phyloP scores from a whole-genome alignment of 1,140 invertebrate genomes.

The Scaptomyza montana region DNA sequence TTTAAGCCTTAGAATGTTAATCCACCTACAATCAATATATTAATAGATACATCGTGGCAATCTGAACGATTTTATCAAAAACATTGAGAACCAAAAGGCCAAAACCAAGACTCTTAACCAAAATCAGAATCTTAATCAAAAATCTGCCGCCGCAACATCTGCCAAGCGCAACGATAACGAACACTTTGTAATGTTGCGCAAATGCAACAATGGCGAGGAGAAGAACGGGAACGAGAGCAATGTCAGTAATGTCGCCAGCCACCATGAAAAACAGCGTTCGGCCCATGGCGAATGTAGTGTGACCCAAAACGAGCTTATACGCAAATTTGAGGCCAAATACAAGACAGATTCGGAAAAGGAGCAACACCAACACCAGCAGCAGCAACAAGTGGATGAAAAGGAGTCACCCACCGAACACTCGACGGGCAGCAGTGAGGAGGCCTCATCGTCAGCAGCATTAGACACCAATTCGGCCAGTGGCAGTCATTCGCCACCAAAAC shows the following conservation, averaged over 20 bases:
- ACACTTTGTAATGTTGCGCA: slow-evolving; percentile 63
- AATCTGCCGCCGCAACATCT: slow-evolving; percentile 24
- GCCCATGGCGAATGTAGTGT: slow-evolving; percentile 32
- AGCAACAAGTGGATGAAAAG: slow-evolving; percentile 58
- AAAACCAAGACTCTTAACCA: slow-evolving; percentile 52
- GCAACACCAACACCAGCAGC: background rate
- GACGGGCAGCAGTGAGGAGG: slow-evolving; percentile 76
- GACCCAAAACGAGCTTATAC: slow-evolving; percentile 62
- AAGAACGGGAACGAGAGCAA: slow-evolving; percentile 68
- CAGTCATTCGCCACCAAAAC: slow-evolving; percentile 87
- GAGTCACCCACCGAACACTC: slow-evolving; percentile 76
- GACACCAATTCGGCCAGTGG: slow-evolving; percentile 66
- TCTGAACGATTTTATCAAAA: slow-evolving; percentile 83
- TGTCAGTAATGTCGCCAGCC: background rate
- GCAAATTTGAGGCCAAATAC: slow-evolving; percentile 81
- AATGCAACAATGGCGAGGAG: slow-evolving; percentile 69
- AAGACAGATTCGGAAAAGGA: slow-evolving; percentile 82
- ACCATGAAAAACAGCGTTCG: background rate
- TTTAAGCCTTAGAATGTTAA: too few relatives aligned
- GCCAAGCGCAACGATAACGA: slow-evolving; percentile 67
- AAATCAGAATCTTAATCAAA: slow-evolving; percentile 7
- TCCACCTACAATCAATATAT: background rate
- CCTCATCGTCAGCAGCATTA: slow-evolving; percentile 57
- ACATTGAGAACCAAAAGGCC: slow-evolving; percentile 82
- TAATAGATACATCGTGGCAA: slow-evolving; percentile 79